phyloP scores from a whole-genome alignment of 2,888 invertebrate species.

The Horisme vitalbata region DNA sequence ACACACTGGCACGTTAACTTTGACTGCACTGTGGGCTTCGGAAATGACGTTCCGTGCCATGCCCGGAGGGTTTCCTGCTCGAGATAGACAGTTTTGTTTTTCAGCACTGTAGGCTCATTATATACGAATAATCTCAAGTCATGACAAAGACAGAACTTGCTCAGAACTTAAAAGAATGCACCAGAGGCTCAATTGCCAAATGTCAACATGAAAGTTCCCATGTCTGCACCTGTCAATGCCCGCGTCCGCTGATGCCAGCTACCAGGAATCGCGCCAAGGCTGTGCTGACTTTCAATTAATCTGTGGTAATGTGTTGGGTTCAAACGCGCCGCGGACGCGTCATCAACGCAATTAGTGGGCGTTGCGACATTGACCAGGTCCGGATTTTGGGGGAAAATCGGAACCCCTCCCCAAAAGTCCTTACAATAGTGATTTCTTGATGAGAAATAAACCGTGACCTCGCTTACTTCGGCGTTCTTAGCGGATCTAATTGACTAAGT shows the following conservation, averaged over 20 bases:
- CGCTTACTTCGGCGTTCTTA: too few species aligned
- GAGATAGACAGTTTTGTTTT: too few species aligned
- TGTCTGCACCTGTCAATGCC: constrained; percentile 27
- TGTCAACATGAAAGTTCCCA: constrained; percentile 13
- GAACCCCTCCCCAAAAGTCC: too few species aligned
- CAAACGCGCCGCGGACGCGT: constrained; percentile 64
- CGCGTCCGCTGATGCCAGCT: constrained; percentile 35
- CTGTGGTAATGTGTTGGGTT: constrained; percentile 57
- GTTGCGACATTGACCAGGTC: constrained; percentile 55
- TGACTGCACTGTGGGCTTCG: too few species aligned
- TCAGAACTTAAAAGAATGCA: neutral
- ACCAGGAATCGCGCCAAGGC: constrained; percentile 72
- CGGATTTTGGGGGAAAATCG: constrained; percentile 1
- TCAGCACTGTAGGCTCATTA: too few species aligned
- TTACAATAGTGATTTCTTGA: neutral
- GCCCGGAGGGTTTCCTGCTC: too few species aligned
- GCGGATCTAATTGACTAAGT: too few species aligned
- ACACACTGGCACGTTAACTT: too few species aligned
- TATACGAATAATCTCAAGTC: too few species aligned
- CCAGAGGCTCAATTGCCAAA: constrained; percentile 8
- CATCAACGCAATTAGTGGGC: constrained; percentile 71
- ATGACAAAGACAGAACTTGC: neutral
- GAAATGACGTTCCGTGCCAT: too few species aligned
- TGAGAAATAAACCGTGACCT: too few species aligned
- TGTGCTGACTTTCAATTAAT: constrained; percentile 34